Base-by-base conservation (phyloP, 2,113 vertebrate species). In the Nesoenas mayeri region DNA sequence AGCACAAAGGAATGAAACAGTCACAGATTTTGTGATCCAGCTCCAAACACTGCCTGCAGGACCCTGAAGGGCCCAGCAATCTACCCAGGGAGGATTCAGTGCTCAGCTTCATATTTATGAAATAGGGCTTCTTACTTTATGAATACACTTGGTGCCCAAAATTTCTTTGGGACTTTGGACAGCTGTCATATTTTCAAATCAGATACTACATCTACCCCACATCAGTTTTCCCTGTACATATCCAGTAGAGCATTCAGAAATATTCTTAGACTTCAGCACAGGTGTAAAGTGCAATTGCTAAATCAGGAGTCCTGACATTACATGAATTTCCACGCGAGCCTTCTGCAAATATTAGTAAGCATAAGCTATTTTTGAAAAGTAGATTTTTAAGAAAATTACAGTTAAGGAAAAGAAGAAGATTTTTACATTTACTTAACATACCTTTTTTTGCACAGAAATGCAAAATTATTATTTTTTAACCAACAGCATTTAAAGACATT, bases 281-380 rank as follows among this genome's bases (percentile, higher is more conserved):
- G 69, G 57, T 69, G 47, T 79, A 54, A 92, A 91, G 40, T 67
- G 66, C 72, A 86, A 60, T 53, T 88, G 67, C 58, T 85, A 75
- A 93, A 92, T 62, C 67, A 80, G 28, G 75, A 89, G n/a, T 54
- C 36, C 18, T 78, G 85, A 78, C 29, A 53, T 81, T 62, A 73
- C 40, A 54, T 32, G 2, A 83, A 79, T 85, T 93, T 81, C 85
- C 34, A 85, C n/a, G 66, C 54, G 56, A 93, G 67, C 60, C 67
- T 74, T 89, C 61, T 92, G 83, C 50, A 91, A 92, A 94, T 53
- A 60, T 89, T 83, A 94, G 60, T 53, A 79, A 85, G 66, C 32
- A 85, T n/a, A 47, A 18, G 32, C 40, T 87, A 72, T 80, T 79
- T 95, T 66, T 89, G 38, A 82, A 91, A 73, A 18, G 28, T 15